phyloP scores from a whole-genome alignment of 2,113 vertebrate genomes.

The Smithornis capensis region DNA sequence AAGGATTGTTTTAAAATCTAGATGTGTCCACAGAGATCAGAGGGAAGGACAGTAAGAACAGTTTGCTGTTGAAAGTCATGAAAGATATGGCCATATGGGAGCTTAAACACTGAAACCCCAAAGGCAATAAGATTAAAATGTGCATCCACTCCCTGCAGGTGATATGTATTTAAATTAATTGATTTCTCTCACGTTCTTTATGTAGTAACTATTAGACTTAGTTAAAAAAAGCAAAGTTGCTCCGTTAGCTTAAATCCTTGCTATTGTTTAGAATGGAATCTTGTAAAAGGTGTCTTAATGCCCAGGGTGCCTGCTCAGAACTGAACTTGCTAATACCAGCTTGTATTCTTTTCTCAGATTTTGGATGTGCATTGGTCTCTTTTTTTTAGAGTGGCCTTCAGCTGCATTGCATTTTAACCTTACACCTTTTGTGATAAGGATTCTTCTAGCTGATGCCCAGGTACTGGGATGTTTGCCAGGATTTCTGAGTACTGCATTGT shows the following conservation, averaged over 20 bases:
- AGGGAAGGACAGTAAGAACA: neutral
- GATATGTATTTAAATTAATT: neutral
- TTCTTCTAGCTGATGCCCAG: neutral
- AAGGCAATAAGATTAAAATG: neutral
- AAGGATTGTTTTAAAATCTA: neutral
- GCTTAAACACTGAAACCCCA: neutral
- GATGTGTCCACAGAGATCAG: neutral
- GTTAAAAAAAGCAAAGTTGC: neutral
- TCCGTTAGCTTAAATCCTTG: neutral
- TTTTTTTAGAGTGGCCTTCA: neutral
- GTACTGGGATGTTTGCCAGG: neutral
- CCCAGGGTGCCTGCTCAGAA: neutral
- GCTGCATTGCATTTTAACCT: fast-evolving
- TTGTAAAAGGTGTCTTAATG: neutral
- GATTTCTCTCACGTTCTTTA: neutral
- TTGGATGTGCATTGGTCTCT: neutral
- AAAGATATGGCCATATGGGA: neutral
- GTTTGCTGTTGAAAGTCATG: neutral
- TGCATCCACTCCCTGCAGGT: neutral
- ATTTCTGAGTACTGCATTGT: fast-evolving
- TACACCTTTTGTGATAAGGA: neutral
- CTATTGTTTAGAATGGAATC: neutral
- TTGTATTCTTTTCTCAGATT: neutral
- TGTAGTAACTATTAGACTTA: neutral
- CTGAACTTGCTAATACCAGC: neutral